Evolutionary conservation across 1,140 invertebrate species (phyloP).

Genomic region (Acyrthosiphon pisum): DNA sequence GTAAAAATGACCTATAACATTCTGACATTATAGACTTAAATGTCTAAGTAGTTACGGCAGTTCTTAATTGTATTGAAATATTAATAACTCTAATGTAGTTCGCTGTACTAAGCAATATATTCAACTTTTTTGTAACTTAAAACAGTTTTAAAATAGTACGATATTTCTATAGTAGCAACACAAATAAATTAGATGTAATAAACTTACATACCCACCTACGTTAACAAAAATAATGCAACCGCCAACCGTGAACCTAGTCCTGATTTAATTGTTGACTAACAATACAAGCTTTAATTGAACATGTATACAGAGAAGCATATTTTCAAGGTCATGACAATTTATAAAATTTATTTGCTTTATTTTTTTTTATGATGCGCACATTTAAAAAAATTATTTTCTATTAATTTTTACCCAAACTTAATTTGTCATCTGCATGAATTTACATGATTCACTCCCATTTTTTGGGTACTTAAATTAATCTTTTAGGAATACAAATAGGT

Average conservation of each 20-base stretch:
- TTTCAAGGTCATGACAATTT: conserved; percentile 30
- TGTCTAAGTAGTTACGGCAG: background rate
- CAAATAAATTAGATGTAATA: background rate
- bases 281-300: conserved; percentile 37
- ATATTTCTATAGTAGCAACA: no score
- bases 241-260: conserved; percentile 13
- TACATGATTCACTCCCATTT: background rate
- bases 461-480: background rate
- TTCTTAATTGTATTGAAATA: background rate
- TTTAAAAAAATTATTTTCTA: background rate
- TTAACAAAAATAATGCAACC: conserved; percentile 15
- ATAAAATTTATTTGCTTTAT: background rate
- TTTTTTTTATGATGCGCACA: background rate
- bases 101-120: background rate
- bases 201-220: background rate
- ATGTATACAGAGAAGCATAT: background rate
- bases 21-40: background rate
- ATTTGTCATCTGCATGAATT: background rate
- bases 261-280: conserved; percentile 42
- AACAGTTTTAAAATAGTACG: background rate
- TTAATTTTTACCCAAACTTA: background rate
- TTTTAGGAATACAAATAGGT: background rate
- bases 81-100: background rate
- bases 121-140: background rate
- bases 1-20: background rate